phyloP scores from a whole-genome alignment of 2,888 invertebrate species.

The Xiphydria camelus region DNA sequence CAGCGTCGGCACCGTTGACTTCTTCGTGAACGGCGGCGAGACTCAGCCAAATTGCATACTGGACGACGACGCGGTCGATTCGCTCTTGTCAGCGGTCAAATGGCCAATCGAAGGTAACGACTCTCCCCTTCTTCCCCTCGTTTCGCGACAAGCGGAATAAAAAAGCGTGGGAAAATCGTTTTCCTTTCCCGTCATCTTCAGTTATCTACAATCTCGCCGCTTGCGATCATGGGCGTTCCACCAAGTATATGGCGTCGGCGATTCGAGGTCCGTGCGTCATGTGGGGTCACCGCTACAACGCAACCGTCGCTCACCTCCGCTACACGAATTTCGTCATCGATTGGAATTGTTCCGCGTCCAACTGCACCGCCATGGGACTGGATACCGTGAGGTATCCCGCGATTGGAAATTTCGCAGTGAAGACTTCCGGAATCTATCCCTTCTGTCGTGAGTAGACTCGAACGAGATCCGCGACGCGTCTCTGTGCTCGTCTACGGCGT shows the following conservation, averaged over 20 bases:
- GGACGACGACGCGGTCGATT: constrained; percentile 19
- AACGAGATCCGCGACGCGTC: too few species aligned
- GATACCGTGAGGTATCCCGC: constrained; percentile 37
- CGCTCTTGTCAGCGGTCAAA: not conserved
- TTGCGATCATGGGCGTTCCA: constrained; percentile 34
- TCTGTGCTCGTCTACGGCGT: too few species aligned
- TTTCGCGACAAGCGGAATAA: not conserved
- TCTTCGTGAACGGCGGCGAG: constrained; percentile 59
- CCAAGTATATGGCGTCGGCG: constrained; percentile 32
- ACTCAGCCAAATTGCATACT: constrained; percentile 57
- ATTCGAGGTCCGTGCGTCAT: constrained; percentile 27
- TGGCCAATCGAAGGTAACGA: not conserved
- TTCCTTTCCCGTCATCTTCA: constrained; percentile 12
- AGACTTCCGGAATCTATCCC: constrained; percentile 39
- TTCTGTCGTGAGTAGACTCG: constrained; percentile 47
- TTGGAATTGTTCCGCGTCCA: constrained; percentile 31
- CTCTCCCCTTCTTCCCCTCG: not conserved
- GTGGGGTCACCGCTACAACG: constrained; percentile 29
- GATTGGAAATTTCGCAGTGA: constrained; percentile 41
- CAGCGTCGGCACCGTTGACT: constrained; percentile 55
- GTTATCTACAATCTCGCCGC: constrained; percentile 35
- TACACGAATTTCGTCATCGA: constrained; percentile 21
- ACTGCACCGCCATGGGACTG: constrained; percentile 43
- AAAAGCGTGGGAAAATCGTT: constrained; percentile 5
- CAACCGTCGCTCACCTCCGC: constrained; percentile 12